Base-by-base conservation (phyloP, 2,888 invertebrate species). In the Limnephilus auricula region DNA sequence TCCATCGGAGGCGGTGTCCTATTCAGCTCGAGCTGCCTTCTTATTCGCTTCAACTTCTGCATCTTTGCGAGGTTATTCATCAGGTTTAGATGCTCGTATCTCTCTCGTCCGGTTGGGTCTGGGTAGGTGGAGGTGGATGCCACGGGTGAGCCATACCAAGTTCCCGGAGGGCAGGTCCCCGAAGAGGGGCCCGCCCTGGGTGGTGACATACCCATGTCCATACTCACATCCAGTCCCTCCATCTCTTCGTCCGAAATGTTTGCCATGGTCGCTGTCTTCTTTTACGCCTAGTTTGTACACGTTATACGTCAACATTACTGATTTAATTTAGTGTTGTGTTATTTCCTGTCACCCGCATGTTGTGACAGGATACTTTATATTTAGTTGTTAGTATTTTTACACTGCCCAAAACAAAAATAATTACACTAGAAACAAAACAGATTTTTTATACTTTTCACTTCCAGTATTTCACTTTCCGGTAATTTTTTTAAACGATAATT, bases 1-100 rank as follows among this genome's bases (percentile, higher is more conserved):
- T 32, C 65, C 79, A 88, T 78, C 15, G 32, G 25, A 34, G 87
- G 87, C 18, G 87, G 87, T 1, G 87, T 88, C n/a, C 32, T 32
- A 79, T 88, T 88, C 12, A 88, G 6, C 18, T 88, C 37, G 12
- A 25, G 34, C 34, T 34, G 65, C 78, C 87, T 78, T 79, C 87
- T 88, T n/a, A 32, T 79, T 25, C n/a, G 31, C 78, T 88, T 18
- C 34, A 88, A 12, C n/a, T n/a, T 37, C 13, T 37, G 87, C 31
- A 88, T 34, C 0, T 18, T n/a, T 18, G n/a, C 34, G 25, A 88
- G 34, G 31, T 45, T 30, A 45, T 50, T 18, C 40, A 45, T 45
- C n/a, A 86, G 18, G n/a, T 82, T 82, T 15, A 32, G 34, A 34
- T 32, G 82, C 12, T 37, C 34, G 32, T 82, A 82, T 65, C 50